A percentile compares a stretch with the other conserved stretches of the same genome.
Evolutionary conservation across 1,140 invertebrate genomes (phyloP).

Genomic region (Eueides isabella): DNA sequence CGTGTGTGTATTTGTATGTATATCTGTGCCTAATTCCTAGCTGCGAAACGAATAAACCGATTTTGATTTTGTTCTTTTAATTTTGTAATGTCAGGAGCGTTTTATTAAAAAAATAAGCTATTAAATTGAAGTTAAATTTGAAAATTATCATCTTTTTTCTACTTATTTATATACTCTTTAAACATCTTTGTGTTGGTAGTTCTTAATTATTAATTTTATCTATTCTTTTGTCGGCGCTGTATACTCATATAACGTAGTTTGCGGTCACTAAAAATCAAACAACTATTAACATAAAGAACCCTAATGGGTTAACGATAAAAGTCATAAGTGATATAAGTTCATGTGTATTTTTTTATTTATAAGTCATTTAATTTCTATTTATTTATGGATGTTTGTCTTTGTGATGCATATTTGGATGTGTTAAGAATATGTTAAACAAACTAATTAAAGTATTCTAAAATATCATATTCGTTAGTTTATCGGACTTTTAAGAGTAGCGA

Average conservation of each 20-base stretch:
- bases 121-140: no score
- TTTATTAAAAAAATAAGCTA: no score
- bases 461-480: not conserved
- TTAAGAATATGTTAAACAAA: not conserved
- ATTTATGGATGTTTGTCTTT: not conserved
- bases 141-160: no score
- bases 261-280: conserved; percentile 35
- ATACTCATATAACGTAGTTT: conserved; percentile 13
- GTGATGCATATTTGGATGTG: not conserved
- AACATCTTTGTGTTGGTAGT: no score
- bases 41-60: no score
- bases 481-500: not conserved
- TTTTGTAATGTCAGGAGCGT: no score
- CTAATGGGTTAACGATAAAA: conserved; percentile 12
- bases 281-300: conserved; percentile 8
- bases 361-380: not conserved
- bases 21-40: no score
- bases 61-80: no score
- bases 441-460: not conserved
- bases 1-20: no score
- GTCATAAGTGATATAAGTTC: conserved; percentile 2
- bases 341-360: conserved; percentile 9
- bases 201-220: conserved; percentile 7
- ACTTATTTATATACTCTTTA: no score
- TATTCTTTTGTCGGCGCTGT: conserved; percentile 24